phyloP scores from a whole-genome alignment of 2,113 vertebrate species.

The Toxotes jaculatrix region DNA sequence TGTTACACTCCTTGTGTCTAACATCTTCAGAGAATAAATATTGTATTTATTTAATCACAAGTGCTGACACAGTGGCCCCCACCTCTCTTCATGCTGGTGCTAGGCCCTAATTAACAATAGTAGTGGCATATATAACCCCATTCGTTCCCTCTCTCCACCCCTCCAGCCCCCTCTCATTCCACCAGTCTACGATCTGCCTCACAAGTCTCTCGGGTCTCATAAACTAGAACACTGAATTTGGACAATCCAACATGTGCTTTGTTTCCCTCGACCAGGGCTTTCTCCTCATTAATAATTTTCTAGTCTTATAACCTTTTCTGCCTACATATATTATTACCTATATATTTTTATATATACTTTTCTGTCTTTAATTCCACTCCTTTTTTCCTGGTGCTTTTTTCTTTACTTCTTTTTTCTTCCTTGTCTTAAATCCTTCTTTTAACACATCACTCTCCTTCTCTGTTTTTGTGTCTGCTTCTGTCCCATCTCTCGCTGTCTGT shows the following conservation, averaged over 20 bases:
- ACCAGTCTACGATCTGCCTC: conserved; percentile 56
- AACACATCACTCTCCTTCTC: neutral
- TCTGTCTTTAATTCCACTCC: neutral
- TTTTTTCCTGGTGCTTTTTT: neutral
- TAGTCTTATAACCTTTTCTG: conserved; percentile 44
- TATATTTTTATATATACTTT: neutral
- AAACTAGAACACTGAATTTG: conserved; percentile 66
- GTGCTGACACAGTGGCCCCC: neutral
- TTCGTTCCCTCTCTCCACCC: conserved; percentile 39
- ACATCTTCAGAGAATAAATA: neutral
- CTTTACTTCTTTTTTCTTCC: neutral
- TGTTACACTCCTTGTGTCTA: neutral
- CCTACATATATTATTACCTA: neutral
- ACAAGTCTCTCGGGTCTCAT: conserved; percentile 66
- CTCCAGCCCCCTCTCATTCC: conserved; percentile 50
- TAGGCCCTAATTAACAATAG: conserved; percentile 61
- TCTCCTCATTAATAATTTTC: conserved; percentile 56
- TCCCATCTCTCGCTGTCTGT: conserved; percentile 3
- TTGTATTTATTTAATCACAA: neutral
- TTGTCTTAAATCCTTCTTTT: conserved; percentile 11
- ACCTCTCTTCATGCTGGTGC: conserved; percentile 40
- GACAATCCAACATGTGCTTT: conserved; percentile 64
- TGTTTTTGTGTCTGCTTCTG: conserved; percentile 2
- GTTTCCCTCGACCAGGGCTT: conserved; percentile 35
- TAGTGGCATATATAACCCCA: conserved; percentile 39